A percentile compares a stretch with the other conserved stretches of the same genome.
Conservation (phyloP, 2,113 vertebrate genomes). For the Xyliphius kryptos region DNA sequence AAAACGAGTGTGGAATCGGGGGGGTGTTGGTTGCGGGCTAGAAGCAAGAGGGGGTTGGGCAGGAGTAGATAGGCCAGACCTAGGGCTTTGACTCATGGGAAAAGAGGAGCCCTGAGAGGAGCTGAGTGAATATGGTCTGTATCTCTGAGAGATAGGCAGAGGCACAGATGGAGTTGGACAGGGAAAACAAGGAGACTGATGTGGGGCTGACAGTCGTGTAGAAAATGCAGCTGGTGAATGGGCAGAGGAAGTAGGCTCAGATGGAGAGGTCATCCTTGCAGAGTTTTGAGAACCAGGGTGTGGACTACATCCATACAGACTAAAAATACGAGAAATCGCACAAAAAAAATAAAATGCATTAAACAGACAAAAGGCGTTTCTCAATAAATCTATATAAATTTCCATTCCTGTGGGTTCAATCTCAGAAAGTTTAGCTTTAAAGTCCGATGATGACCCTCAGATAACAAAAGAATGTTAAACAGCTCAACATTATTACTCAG, state of each 20-base stretch:
- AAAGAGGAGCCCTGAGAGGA: slow-evolving; percentile 61
- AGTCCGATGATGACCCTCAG: too few relatives aligned
- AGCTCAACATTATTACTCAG: too few relatives aligned
- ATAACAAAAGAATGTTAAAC: too few relatives aligned
- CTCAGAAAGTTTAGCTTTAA: too few relatives aligned
- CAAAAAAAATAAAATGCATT: slow-evolving; percentile 31
- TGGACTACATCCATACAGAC: slow-evolving; percentile 93
- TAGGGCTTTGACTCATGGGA: slow-evolving; percentile 53
- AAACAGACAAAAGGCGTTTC: slow-evolving; percentile 1
- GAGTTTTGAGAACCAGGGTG: slow-evolving; percentile 62
- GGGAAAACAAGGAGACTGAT: slow-evolving; percentile 43
- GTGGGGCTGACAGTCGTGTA: slow-evolving; percentile 22
- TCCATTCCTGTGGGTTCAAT: too few relatives aligned
- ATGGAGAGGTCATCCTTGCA: slow-evolving; percentile 55
- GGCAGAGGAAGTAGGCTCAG: slow-evolving; percentile 53
- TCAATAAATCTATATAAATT: too few relatives aligned
- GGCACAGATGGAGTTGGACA: slow-evolving; percentile 56
- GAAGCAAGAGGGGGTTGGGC: slow-evolving; percentile 49
- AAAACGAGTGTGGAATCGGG: slow-evolving; percentile 56
- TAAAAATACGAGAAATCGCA: slow-evolving; percentile 66
- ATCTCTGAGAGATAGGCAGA: slow-evolving; percentile 75
- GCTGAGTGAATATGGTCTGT: slow-evolving; percentile 77
- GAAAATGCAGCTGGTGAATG: slow-evolving; percentile 42
- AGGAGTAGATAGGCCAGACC: slow-evolving; percentile 54
- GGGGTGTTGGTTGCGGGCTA: slow-evolving; percentile 54